Evolutionary conservation across 2,797 vertebrate genomes (phyloP).

Genomic region (Tadarida brasiliensis): DNA sequence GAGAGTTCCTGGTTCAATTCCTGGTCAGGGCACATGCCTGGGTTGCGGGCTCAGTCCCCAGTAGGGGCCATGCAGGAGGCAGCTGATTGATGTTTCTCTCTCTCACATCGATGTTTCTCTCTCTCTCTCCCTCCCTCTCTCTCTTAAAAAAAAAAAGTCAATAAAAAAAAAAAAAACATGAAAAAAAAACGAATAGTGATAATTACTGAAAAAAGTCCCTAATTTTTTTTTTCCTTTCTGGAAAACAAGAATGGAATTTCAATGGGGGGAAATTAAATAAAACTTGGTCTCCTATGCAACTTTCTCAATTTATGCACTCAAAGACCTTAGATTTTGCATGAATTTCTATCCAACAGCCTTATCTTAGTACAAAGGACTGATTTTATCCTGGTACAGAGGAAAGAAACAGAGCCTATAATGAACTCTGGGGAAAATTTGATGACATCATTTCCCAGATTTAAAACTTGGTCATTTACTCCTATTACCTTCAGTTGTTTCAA

Average conservation of each 20-base stretch:
- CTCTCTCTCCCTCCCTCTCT: no score
- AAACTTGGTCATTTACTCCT: conserved; percentile 17
- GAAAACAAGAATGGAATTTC: conserved; percentile 45
- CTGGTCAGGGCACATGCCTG: no score
- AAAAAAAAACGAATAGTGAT: background rate
- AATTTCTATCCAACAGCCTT: conserved; percentile 14
- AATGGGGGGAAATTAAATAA: background rate
- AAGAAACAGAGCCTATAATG: background rate
- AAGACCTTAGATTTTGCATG: background rate
- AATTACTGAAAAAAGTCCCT: conserved; percentile 13
- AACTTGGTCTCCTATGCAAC: background rate
- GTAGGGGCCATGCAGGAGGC: no score
- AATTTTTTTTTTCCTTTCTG: background rate
- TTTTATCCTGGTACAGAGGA: background rate
- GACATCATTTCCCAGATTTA: background rate
- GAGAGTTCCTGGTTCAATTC: no score
- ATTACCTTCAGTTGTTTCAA: background rate
- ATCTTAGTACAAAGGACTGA: background rate
- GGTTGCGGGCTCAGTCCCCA: no score
- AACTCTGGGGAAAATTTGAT: background rate
- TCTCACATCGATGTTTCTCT: no score
- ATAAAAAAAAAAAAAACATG: no score
- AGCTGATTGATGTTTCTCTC: no score
- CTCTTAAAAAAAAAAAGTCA: no score
- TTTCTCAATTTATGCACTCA: background rate